Base-by-base conservation (phyloP, 2,888 invertebrate genomes). In the Eupithecia dodoneata region DNA sequence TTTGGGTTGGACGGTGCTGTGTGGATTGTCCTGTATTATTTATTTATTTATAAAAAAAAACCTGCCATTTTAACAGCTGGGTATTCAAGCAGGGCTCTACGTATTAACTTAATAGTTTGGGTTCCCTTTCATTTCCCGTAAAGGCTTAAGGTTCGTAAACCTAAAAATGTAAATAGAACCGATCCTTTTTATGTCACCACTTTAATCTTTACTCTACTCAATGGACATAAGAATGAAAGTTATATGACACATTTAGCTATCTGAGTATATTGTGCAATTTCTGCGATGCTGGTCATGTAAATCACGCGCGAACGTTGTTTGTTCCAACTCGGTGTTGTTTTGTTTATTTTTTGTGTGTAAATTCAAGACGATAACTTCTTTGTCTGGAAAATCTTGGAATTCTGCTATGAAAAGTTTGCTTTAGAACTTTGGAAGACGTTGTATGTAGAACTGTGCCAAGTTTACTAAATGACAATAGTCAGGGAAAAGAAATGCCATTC, bases 231-330 rank as follows among this genome's bases (percentile, higher is more conserved):
- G 52, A 67, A 67, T 73, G n/a, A 69, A 45, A 74, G n/a, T 69
- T 18, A 69, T 55, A 55, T 55, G 42, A 72, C 71, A 71, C 77
- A 77, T 78, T 63, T 71, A 18, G 72, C 18, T 70, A 65, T 69
- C 73, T 71, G 45, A 74, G 66, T 73, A 78, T 44, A 76, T 77
- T 81, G 74, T 83, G 81, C 79, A 84, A 86, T 86, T 87, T 85
- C 71, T 85, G 83, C 85, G 85, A 86, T 87, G 87, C 88, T 84
- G 84, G 82, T 87, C 82, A 84, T 87, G 87, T 90, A 90, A 89
- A 90, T 90, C 89, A 90, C 88, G 79, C 76, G 80, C 78, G 77
- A 79, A 78, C 81, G 83, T 81, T 85, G 85, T 84, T 85, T 87
- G 83, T 83, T 74, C 75, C 81, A 76, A 82, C 82, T 76, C 81